Evolutionary conservation across 2,113 vertebrate species (phyloP).

Genomic region (Lathamus discolor): DNA sequence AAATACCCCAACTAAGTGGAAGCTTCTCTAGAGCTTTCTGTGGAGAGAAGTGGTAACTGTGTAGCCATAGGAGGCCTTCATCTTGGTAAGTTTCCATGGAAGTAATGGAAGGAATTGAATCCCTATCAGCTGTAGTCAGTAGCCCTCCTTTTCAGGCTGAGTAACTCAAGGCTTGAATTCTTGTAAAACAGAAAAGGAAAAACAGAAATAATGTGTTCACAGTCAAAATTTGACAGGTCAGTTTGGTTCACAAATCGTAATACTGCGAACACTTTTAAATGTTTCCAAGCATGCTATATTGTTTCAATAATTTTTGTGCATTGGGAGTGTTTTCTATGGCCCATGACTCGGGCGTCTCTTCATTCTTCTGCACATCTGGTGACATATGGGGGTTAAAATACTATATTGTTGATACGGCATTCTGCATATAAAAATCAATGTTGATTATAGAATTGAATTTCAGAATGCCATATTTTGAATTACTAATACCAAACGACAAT

Average conservation of each 20-base stretch:
- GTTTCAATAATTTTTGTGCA: background rate
- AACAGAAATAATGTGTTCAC: background rate
- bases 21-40: background rate
- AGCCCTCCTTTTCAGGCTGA: background rate
- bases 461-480: background rate
- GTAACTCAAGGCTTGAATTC: background rate
- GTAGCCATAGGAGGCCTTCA: background rate
- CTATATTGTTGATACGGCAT: background rate
- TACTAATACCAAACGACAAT: background rate
- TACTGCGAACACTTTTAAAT: background rate
- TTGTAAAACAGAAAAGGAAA: background rate
- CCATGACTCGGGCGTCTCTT: background rate
- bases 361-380: background rate
- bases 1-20: background rate
- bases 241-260: background rate
- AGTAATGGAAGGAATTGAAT: background rate
- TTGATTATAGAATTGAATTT: background rate
- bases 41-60: background rate
- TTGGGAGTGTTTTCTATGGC: background rate
- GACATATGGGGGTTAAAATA: background rate
- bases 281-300: background rate
- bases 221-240: background rate
- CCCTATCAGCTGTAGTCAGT: background rate
- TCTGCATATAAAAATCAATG: background rate
- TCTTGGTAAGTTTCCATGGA: background rate